A percentile compares a stretch with the other conserved stretches of the same genome.
phyloP scores from a whole-genome alignment of 2,888 invertebrate genomes.

The Eupithecia tripunctaria region DNA sequence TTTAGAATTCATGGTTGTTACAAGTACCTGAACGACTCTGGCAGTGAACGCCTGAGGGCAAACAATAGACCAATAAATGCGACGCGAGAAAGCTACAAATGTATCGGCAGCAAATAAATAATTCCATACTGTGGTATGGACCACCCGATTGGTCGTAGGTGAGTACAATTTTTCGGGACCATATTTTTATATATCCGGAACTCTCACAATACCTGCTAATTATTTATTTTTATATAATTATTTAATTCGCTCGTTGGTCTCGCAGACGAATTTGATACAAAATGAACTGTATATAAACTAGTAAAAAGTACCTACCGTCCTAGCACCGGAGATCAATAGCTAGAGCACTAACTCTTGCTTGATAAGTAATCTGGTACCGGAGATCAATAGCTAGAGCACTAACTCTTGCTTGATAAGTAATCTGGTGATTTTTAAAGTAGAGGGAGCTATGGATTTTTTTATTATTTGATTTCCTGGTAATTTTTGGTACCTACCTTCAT shows the following conservation, averaged over 20 bases:
- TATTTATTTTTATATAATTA: too few relatives aligned
- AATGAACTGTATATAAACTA: neutral
- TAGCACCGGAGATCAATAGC: too few relatives aligned
- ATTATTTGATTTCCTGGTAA: too few relatives aligned
- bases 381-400: too few relatives aligned
- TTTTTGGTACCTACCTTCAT: neutral
- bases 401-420: neutral
- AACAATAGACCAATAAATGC: constrained; percentile 82
- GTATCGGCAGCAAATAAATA: constrained; percentile 79
- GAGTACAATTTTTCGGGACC: neutral
- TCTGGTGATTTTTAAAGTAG: neutral
- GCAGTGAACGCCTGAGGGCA: constrained; percentile 61
- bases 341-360: neutral
- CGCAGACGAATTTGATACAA: neutral
- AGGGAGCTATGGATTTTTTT: too few relatives aligned
- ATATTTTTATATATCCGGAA: neutral
- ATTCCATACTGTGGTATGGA: constrained; percentile 37
- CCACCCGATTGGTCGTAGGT: neutral
- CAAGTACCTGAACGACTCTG: constrained; percentile 67
- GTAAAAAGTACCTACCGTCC: neutral
- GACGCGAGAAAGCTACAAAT: constrained; percentile 74
- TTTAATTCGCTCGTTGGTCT: neutral
- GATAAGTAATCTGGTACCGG: neutral
- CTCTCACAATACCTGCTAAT: neutral
- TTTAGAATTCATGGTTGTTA: constrained; percentile 56